These are phyloP conservation scores for Dione vanillae DNA, from an alignment of 2,888 invertebrate genomes.

Conservation along the genomic window DNA sequence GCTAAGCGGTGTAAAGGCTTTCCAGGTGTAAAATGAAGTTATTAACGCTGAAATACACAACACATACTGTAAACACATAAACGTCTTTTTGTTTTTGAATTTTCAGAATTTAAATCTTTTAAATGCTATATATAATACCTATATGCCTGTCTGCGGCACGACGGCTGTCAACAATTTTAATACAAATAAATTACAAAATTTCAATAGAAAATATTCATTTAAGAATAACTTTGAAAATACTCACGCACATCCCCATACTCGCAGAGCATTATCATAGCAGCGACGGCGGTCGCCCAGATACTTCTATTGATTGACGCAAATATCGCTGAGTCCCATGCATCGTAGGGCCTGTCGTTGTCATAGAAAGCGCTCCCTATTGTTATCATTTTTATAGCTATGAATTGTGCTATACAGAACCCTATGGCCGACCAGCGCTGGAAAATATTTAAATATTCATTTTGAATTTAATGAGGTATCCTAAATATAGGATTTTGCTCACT, in stretches of 20 bases:
- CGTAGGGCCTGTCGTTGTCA: slow-evolving; percentile 40
- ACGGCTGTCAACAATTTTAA: too few species aligned
- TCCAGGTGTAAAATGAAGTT: slow-evolving; percentile 33
- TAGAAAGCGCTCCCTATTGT: slow-evolving; percentile 24
- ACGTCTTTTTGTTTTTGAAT: too few species aligned
- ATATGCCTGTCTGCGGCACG: too few species aligned
- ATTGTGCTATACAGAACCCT: slow-evolving; percentile 5
- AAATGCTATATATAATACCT: too few species aligned
- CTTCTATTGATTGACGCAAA: slow-evolving; percentile 48
- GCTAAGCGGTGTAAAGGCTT: slow-evolving; percentile 32
- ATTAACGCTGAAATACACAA: slow-evolving; percentile 37
- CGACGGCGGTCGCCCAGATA: slow-evolving; percentile 49
- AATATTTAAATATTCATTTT: too few species aligned
- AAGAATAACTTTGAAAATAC: slow-evolving; percentile 42
- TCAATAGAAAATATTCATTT: too few species aligned
- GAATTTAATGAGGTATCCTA: too few species aligned
- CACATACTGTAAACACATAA: too few species aligned
- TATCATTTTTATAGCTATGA: not conserved
- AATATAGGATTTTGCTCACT: too few species aligned
- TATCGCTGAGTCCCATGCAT: slow-evolving; percentile 42
- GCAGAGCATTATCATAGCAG: slow-evolving; percentile 50
- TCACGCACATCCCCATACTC: slow-evolving; percentile 58
- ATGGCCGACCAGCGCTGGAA: slow-evolving; percentile 24
- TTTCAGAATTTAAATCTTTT: too few species aligned
- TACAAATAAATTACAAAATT: too few species aligned